Conservation (phyloP, 1,140 invertebrate genomes). For the Drosophila burlai region DNA sequence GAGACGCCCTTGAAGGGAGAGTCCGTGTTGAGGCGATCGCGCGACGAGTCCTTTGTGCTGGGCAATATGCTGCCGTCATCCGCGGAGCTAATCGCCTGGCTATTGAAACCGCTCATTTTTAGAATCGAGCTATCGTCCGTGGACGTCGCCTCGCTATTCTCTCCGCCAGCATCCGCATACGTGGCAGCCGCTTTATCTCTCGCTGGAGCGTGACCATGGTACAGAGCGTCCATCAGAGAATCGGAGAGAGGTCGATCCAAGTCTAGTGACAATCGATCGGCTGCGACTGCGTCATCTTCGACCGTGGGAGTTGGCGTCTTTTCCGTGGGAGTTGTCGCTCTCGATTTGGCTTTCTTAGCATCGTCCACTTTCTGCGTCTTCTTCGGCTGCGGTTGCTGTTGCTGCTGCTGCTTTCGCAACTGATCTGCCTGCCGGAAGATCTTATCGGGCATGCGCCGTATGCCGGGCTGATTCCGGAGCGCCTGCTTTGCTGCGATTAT, state of each 20-base stretch:
- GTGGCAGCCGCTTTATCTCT: conserved; percentile 51
- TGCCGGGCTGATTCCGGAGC: conserved; percentile 73
- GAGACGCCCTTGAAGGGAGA: conserved; percentile 82
- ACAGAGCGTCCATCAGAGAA: conserved; percentile 75
- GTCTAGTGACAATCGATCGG: conserved; percentile 56
- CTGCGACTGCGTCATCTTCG: conserved; percentile 22
- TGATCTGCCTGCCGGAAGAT: conserved; percentile 67
- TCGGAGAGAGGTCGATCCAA: conserved; percentile 68
- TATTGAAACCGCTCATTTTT: conserved; percentile 41
- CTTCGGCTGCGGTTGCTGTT: conserved; percentile 24
- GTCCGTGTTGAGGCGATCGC: conserved; percentile 59
- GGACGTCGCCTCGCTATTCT: conserved; percentile 26
- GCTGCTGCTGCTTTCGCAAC: conserved; percentile 60
- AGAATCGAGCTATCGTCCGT: conserved; percentile 69
- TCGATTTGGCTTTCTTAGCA: conserved; percentile 45
- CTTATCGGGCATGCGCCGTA: conserved; percentile 80
- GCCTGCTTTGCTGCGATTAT: conserved; percentile 58
- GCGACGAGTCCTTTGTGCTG: conserved; percentile 44
- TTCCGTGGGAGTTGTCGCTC: conserved; percentile 54
- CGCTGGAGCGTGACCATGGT: conserved; percentile 46
- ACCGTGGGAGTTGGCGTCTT: conserved; percentile 47
- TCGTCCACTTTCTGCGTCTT: conserved; percentile 39
- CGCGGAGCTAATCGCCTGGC: conserved; percentile 21
- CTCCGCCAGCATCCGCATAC: conserved; percentile 46
- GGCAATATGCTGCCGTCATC: conserved; percentile 62